Base-by-base conservation (phyloP, 2,113 vertebrate genomes). In the Vulpes vulpes region DNA sequence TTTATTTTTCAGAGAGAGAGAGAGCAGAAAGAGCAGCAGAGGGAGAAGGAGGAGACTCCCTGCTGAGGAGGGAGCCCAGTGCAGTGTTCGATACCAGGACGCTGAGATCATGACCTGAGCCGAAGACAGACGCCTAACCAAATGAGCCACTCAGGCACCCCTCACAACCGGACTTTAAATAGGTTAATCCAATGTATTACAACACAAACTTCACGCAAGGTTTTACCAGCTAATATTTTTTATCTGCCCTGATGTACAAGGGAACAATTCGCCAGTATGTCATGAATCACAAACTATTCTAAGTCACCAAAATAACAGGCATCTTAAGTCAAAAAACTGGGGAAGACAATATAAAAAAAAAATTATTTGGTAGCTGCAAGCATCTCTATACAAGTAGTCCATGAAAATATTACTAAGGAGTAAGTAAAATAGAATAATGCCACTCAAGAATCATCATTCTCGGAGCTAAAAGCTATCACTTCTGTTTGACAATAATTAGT, bases 351-450 rank as follows among this genome's bases (percentile, higher is more conserved):
- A 98, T 95, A 84, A 97, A 89, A 93, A 94, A 74, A 74, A 94
- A 76, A 32, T 84, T 83, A 96, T 57, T 86, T 74, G 74, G 49
- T 35, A 92, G 23, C 49, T 80, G 9, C 69, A 88, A 97, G 38
- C 60, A 96, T 84, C 59, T 95, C 11, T 88, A 55, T 83, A 78
- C 7, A 90, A 23, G 43, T n/a, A 83, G 12, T 15, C 14, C n/a
- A 92, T 78, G 38, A 91, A 84, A 94, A 80, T 89, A 95, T 59
- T 95, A 94, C 65, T 20, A 17, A 83, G 30, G 20, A 60, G 27
- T 51, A 95, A 97, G 79, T 96, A 94, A 96, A 89, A 92, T n/a
- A 92, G 25, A 92, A 35, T 71, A 95, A 79, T 62, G 5, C n/a
- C 57, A 92, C 23, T 15, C 17, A 71, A 94, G 51, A 51, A 93